These are phyloP conservation scores for Sebastolobus altivelis DNA, from an alignment of 2,797 vertebrate genomes.

Conservation along the genomic window DNA sequence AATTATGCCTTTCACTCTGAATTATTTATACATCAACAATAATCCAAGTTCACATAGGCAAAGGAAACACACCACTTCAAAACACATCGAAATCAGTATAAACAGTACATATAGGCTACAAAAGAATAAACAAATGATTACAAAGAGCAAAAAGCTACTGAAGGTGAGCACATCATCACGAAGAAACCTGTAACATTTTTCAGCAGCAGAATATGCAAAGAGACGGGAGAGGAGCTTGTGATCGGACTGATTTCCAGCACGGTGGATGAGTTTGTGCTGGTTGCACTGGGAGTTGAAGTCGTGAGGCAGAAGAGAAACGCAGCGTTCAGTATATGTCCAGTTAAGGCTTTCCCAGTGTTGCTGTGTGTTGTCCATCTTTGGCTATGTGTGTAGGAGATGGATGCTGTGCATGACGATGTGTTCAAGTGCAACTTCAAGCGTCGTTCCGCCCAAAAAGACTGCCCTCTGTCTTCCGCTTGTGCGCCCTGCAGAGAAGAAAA, in stretches of 20 bases:
- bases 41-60: conserved; percentile 76
- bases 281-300: conserved; percentile 55
- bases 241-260: conserved; percentile 38
- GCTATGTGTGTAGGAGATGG: conserved; percentile 42
- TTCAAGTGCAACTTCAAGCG: conserved; percentile 65
- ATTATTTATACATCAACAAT: conserved; percentile 57
- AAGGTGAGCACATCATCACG: conserved; percentile 53
- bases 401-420: conserved; percentile 24
- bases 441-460: conserved; percentile 74
- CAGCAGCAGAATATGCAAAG: conserved; percentile 42
- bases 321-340: conserved; percentile 40
- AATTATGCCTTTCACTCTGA: conserved; percentile 70
- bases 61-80: conserved; percentile 45
- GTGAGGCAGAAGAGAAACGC: conserved; percentile 20
- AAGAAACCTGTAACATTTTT: conserved; percentile 47
- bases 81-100: conserved; percentile 48
- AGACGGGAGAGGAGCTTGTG: conserved; percentile 10
- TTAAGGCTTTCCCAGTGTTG: conserved; percentile 44
- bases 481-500: conserved; percentile 71
- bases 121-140: conserved; percentile 66
- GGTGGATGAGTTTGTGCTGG: conserved; percentile 59
- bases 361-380: conserved; percentile 65
- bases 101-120: conserved; percentile 54
- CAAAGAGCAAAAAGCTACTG: conserved; percentile 46
- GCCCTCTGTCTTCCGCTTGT: conserved; percentile 81